Base-by-base conservation (phyloP, 1,140 invertebrate genomes). In the Cydia splendana region DNA sequence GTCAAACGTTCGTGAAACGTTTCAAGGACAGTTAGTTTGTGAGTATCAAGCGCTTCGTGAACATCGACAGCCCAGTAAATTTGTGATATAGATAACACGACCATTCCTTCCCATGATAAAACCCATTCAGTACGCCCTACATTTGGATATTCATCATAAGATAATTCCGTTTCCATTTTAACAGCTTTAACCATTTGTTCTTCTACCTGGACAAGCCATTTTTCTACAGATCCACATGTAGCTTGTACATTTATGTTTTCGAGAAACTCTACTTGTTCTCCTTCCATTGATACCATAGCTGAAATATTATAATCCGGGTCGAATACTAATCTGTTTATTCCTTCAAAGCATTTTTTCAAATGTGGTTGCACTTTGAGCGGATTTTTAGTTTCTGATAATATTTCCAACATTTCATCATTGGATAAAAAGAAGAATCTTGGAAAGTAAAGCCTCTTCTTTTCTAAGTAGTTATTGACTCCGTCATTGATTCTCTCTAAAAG, bases 351-450 rank as follows among this genome's bases (percentile, higher is more conserved):
- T 93, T 99, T 99, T 88, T 97, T 97, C 67, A 99, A 93, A 94
- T 98, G 97, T 0, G 97, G 97, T 84, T 98, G 97, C 3, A 99
- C 97, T 79, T 97, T 95, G 13, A 95, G 86, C 0, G 96, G 97
- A 94, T 99, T 97, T 92, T 98, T 98, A 0, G 97, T 96, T 94
- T 99, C 97, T 0, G 98, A 98, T 57, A 99, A 93, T 84, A 99
- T 99, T 92, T 99, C 98, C 30, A 99, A 94, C 95, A 99, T 97
- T 94, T 99, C 98, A 85, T 99, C 98, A 87, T 99, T 99, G 7
- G 98, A 99, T 48, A 99, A 93, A 86, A 99, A 99, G 93, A 98
- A 99, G 87, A 99, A 98, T 86, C 98, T 94, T 2, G 98, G 96
- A 88, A 99, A 99, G 87, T 95, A 98, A 2, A 98, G 92, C 76